Base-by-base conservation (phyloP, 2,113 vertebrate species). In the Terrapene triunguis region DNA sequence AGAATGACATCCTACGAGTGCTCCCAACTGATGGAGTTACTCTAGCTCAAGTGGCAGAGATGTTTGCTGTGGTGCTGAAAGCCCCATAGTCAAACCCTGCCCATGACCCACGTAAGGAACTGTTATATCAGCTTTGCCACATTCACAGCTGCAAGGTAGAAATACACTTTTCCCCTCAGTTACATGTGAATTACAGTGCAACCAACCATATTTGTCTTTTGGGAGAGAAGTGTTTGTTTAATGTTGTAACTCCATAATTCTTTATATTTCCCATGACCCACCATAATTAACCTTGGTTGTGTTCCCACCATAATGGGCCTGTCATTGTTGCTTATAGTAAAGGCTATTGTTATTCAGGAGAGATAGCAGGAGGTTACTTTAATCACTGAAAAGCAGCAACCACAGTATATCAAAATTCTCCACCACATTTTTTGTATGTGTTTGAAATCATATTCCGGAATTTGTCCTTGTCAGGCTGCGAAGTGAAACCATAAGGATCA, bases 381-480 rank as follows among this genome's bases (percentile, higher is more conserved):
- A 85, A 80, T 72, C 83, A 74, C 22, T 89, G 32, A 92, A 96
- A 98, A 84, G 2, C 16, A 89, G 19, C 42, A 93, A 42, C 65
- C 14, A 85, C 6, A 50, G 6, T 62, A 5, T 76, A 90, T 88
- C 90, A 92, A 8, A 32, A 80, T 92, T 95, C 82, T 79, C 27
- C 10, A 80, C 80, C 6, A 42, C 2, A 13, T 59, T 83, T 83
- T 29, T 80, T 91, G 85, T 19, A 82, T 92, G 97, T 47, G 8
- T 57, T 94, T 96, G 74, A 95, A 96, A 95, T 35, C 2, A n/a
- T 19, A 57, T 94, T 97, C 86, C 79, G 59, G 47, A 95, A 95
- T 97, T 96, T 96, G 80, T 90, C 90, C 59, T 96, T 96, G 53
- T 93, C 83, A 25, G 38, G 21, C 78, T 22, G 65, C 21, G 21